A percentile compares a stretch with the other conserved stretches of the same genome.
phyloP scores from a whole-genome alignment of 2,888 invertebrate species.

The Calliphora vomitoria region DNA sequence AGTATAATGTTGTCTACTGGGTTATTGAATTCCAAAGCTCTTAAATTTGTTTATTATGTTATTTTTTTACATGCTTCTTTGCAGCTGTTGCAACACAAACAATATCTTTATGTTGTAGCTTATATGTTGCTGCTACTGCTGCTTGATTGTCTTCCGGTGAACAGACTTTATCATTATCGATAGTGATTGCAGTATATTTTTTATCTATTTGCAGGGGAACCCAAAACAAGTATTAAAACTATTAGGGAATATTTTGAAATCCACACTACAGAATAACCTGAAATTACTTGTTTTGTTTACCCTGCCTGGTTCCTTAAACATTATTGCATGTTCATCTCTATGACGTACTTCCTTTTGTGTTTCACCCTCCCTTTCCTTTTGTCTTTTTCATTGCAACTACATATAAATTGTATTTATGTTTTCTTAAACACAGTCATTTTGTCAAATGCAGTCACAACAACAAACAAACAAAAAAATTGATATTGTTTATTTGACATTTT shows the following conservation, averaged over 20 bases:
- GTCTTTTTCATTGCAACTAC: conserved; percentile 6
- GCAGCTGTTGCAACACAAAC: conserved; percentile 43
- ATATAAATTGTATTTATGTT: conserved; percentile 14
- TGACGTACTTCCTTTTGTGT: conserved; percentile 4
- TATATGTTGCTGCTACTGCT: conserved; percentile 36
- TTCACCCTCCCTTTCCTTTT: conserved; percentile 10
- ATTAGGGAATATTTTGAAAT: no score
- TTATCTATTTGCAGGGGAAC: conserved; percentile 16
- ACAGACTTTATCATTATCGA: conserved; percentile 55
- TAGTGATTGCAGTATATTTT: conserved; percentile 45
- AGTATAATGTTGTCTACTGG: conserved; percentile 1
- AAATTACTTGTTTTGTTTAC: neutral
- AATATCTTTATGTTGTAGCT: conserved; percentile 45
- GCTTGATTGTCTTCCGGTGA: conserved; percentile 67
- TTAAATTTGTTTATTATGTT: conserved; percentile 10
- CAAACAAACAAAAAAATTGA: neutral
- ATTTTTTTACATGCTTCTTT: conserved; percentile 23
- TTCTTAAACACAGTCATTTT: conserved; percentile 47
- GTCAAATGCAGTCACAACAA: conserved; percentile 5
- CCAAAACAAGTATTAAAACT: neutral
- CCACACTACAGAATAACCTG: no score
- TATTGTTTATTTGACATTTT: conserved; percentile 53
- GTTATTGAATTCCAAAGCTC: neutral
- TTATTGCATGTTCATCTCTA: conserved; percentile 17
- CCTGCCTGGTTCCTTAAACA: neutral